Evolutionary conservation across 2,113 vertebrate genomes (phyloP), one percentile per base, ranked within the genome.

Genomic region (Calidris pygmaea): DNA sequence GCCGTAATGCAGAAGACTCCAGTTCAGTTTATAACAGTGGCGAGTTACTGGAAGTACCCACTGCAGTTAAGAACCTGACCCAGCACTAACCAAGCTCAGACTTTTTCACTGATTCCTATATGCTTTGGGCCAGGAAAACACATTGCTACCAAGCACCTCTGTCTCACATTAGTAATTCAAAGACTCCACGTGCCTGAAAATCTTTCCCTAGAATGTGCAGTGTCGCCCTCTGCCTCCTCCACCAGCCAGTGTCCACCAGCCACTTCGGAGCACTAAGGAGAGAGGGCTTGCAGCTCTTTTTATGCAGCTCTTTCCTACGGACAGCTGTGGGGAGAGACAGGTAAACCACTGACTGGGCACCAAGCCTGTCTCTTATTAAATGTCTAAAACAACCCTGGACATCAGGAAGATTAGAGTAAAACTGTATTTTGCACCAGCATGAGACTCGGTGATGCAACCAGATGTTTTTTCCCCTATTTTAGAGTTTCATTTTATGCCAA

Each of bases 61-160:
- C 43, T 29, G 48, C 10, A 52, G 16, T 34, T 48, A 34, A 55
- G 32, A 30, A 32, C 26, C 37, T 73, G 67, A 62, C 39, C n/a
- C 66, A 72, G 15, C 32, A 34, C 4, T 1, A 59, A 58, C 24
- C 17, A 18, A 68, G 29, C 48, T 60, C 48, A 32, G 37, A 35
- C 1, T 0, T 67, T 85, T 78, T 58, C 60, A 52, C 9, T 7
- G 17, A 52, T 22, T 78, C 27, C 11, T 55, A 0, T 4, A 10
- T 37, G 60, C 6, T 60, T 70, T 53, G 43, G 52, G 72, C 22
- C 43, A 82, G 39, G 56, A 65, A 85, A 82, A 11, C 23, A 55
- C 29, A 7, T 15, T 29, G 32, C 4, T 85, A 39, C 35, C 82
- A 27, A 55, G 24, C 43, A 52, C 6, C 4, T 22, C 17, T 50